Evolutionary conservation across 2,113 vertebrate species (phyloP).

Genomic region (Suncus etruscus): DNA sequence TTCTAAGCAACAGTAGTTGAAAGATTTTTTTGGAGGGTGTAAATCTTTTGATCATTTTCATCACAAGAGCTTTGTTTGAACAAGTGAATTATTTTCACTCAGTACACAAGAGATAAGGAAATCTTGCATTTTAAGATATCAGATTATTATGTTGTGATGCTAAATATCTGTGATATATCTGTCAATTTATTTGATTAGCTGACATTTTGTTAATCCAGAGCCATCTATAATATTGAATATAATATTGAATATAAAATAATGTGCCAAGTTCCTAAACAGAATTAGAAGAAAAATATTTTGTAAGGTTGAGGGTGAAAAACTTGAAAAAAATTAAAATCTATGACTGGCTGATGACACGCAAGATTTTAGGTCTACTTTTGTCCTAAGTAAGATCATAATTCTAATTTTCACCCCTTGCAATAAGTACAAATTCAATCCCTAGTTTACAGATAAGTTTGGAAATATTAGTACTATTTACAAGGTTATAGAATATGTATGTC

Average conservation of each 20-base stretch:
- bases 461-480: slow-evolving; percentile 36
- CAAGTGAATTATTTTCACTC: slow-evolving; percentile 25
- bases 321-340: background rate
- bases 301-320: background rate
- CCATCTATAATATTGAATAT: slow-evolving; percentile 7
- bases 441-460: background rate
- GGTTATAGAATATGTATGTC: background rate
- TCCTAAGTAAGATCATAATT: slow-evolving; percentile 18
- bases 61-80: background rate
- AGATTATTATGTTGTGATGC: background rate
- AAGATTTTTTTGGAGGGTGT: background rate
- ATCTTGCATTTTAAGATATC: background rate
- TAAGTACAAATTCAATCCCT: background rate
- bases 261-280: background rate
- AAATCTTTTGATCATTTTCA: slow-evolving; percentile 49
- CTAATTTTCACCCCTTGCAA: background rate
- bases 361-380: background rate
- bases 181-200: background rate
- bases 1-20: slow-evolving; percentile 3
- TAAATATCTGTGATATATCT: background rate
- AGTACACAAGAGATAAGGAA: background rate
- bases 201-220: background rate
- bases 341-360: background rate
- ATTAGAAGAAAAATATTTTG: slow-evolving; percentile 3
- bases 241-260: background rate